Evolutionary conservation across 2,888 invertebrate species (phyloP).

Genomic region (Thelaira solivaga): DNA sequence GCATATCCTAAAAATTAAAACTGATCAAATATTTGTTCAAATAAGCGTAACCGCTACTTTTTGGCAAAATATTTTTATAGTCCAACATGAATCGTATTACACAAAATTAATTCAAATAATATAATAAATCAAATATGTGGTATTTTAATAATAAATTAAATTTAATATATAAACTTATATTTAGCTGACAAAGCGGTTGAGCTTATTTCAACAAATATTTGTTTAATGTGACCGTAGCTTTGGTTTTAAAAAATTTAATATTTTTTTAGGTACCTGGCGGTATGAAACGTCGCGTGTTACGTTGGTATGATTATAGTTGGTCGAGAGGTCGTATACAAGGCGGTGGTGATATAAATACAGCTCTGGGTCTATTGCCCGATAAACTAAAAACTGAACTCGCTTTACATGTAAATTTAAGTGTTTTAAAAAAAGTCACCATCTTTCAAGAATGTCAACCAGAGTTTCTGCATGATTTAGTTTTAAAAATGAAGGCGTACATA

Average conservation of each 20-base stretch:
- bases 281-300: constrained; percentile 95
- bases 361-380: constrained; percentile 93
- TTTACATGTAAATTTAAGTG: constrained; percentile 95
- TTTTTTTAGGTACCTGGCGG: constrained; percentile 83
- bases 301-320: constrained; percentile 99
- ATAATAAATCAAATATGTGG: no score
- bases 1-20: no score
- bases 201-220: no score
- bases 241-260: neutral
- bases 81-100: no score
- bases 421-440: constrained; percentile 96
- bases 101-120: no score
- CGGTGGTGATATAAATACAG: constrained; percentile 96
- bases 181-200: no score
- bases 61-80: no score
- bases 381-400: constrained; percentile 98
- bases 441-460: constrained; percentile 98
- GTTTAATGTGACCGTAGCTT: no score
- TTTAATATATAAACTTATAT: no score
- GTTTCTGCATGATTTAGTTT: constrained; percentile 95
- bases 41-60: no score
- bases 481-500: constrained; percentile 99
- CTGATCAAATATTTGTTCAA: no score
- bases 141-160: no score
- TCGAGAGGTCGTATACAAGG: constrained; percentile 96